These are phyloP conservation scores for Dicyrtomina minuta DNA, from an alignment of 2,888 invertebrate species.

Conservation along the genomic window DNA sequence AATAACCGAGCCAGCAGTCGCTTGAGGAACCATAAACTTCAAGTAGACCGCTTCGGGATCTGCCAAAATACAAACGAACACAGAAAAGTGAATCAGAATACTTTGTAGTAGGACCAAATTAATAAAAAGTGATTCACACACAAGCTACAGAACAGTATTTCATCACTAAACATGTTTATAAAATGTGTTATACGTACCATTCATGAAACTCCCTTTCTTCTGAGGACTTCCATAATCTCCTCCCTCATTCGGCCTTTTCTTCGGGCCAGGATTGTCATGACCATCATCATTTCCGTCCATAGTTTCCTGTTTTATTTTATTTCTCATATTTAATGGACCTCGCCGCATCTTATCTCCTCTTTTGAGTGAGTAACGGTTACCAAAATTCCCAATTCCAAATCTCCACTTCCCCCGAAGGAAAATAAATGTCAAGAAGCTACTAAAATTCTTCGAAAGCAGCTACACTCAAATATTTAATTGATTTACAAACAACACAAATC, in stretches of 20 bases:
- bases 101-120: no score
- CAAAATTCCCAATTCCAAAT: background rate
- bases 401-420: no score
- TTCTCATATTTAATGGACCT: slow-evolving; percentile 8
- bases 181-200: slow-evolving; percentile 38
- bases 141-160: no score
- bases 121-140: background rate
- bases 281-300: slow-evolving; percentile 50
- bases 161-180: no score
- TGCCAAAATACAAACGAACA: slow-evolving; percentile 13
- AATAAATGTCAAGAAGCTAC: no score
- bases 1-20: slow-evolving; percentile 52
- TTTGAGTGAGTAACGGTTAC: no score
- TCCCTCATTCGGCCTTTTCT: slow-evolving; percentile 50
- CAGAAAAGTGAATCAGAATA: no score
- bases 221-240: slow-evolving; percentile 49
- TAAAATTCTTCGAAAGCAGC: slow-evolving; percentile 9
- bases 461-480: background rate
- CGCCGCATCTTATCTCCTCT: background rate
- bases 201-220: slow-evolving; percentile 50
- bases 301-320: slow-evolving; percentile 24
- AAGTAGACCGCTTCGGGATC: slow-evolving; percentile 53
- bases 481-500: background rate
- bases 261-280: slow-evolving; percentile 37
- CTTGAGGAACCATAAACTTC: slow-evolving; percentile 53